Conservation (phyloP, 2,113 vertebrate species). For the Pachypanchax playfairii region DNA sequence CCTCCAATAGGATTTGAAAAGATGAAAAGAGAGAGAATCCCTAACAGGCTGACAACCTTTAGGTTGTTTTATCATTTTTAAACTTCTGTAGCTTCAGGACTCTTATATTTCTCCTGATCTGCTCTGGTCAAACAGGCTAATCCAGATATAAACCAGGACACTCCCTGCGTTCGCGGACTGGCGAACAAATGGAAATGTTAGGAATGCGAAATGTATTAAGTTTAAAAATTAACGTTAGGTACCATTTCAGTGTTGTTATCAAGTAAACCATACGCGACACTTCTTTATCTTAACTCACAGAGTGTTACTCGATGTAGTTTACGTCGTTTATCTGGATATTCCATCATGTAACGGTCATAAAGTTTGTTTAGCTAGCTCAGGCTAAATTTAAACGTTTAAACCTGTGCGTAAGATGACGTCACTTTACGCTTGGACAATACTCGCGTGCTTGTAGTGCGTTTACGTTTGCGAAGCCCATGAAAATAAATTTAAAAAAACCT, state of each 20-base stretch:
- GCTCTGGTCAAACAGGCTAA: constrained; percentile 43
- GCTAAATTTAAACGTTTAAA: constrained; percentile 5
- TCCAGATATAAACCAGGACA: constrained; percentile 30
- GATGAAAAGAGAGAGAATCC: constrained; percentile 19
- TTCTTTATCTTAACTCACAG: constrained; percentile 4
- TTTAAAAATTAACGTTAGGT: too few species aligned
- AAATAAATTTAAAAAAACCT: too few species aligned
- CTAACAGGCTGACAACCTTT: background rate
- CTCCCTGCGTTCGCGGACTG: constrained; percentile 31
- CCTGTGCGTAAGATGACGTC: background rate
- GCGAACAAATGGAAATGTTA: background rate
- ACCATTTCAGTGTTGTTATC: constrained; percentile 34
- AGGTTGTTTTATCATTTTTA: background rate
- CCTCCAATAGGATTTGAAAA: constrained; percentile 18
- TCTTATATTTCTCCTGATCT: background rate
- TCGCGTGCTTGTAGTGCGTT: too few species aligned
- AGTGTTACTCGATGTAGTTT: background rate
- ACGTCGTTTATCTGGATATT: too few species aligned
- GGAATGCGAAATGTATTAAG: too few species aligned
- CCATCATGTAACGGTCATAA: background rate
- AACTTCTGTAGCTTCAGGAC: constrained; percentile 4
- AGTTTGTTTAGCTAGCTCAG: background rate
- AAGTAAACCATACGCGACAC: constrained; percentile 18
- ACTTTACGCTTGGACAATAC: background rate
- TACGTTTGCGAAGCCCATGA: too few species aligned